These are phyloP conservation scores for Chunga burmeisteri DNA, from an alignment of 2,113 vertebrate species.

Conservation along the genomic window DNA sequence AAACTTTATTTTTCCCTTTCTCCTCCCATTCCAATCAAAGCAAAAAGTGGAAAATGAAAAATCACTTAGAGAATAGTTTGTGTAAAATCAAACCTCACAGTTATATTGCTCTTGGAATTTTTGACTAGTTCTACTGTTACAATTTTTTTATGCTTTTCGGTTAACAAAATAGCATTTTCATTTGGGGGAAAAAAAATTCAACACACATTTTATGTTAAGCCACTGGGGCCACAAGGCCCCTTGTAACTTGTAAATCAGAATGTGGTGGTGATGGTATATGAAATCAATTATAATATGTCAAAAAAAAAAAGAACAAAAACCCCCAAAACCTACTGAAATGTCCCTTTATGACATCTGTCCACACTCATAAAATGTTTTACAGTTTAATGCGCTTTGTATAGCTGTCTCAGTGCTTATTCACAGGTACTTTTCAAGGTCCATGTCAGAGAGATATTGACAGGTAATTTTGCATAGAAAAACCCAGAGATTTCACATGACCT, in stretches of 20 bases:
- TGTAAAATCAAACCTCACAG: not conserved
- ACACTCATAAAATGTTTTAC: not conserved
- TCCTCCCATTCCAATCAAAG: not conserved
- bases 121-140: not conserved
- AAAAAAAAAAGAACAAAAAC: rapidly evolving
- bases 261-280: not conserved
- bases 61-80: not conserved
- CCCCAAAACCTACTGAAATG: not conserved
- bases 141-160: not conserved
- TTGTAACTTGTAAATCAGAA: not conserved
- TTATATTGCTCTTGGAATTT: not conserved
- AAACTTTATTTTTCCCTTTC: not conserved
- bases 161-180: not conserved
- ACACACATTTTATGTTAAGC: not conserved
- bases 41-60: not conserved
- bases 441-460: not conserved
- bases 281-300: not conserved
- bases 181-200: not conserved
- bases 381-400: not conserved
- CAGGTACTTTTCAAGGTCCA: not conserved
- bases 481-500: not conserved
- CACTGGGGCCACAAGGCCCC: not conserved
- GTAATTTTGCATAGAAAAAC: not conserved
- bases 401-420: not conserved
- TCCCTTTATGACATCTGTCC: not conserved